Conservation (phyloP, 1,140 invertebrate species). For the Yoshiicerus persimilis region DNA sequence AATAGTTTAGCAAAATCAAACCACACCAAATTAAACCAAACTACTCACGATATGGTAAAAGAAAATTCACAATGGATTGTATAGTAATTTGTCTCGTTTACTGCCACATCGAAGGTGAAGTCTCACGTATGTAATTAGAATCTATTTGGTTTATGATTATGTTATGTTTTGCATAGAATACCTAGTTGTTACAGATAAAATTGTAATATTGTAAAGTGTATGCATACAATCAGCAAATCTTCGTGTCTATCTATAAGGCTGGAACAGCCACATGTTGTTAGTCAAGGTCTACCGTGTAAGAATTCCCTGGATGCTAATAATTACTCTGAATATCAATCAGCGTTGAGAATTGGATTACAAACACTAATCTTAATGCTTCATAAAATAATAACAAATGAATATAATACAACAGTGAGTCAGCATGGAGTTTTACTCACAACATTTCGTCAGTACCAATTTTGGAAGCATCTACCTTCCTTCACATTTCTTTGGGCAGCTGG, state of each 20-base stretch:
- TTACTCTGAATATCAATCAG: neutral
- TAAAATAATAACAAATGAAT: neutral
- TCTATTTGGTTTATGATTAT: neutral
- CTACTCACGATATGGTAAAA: neutral
- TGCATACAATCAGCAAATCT: no score
- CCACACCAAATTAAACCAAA: conserved; percentile 2
- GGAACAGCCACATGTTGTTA: neutral
- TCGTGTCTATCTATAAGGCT: neutral
- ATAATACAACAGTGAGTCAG: neutral
- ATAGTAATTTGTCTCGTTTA: neutral
- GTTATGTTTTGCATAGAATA: neutral
- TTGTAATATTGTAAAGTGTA: no score
- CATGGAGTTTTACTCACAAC: no score
- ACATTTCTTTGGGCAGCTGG: neutral
- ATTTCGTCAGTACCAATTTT: neutral
- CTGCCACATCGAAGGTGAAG: neutral
- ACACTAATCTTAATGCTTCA: neutral
- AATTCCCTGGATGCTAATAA: neutral
- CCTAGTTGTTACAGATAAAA: neutral
- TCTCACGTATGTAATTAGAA: neutral
- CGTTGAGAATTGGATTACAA: neutral
- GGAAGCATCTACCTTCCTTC: neutral
- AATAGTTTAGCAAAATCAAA: neutral
- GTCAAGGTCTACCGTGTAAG: neutral
- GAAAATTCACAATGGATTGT: neutral